These are phyloP conservation scores for Hypomecis atomaria DNA, from an alignment of 2,888 invertebrate species.

Conservation along the genomic window DNA sequence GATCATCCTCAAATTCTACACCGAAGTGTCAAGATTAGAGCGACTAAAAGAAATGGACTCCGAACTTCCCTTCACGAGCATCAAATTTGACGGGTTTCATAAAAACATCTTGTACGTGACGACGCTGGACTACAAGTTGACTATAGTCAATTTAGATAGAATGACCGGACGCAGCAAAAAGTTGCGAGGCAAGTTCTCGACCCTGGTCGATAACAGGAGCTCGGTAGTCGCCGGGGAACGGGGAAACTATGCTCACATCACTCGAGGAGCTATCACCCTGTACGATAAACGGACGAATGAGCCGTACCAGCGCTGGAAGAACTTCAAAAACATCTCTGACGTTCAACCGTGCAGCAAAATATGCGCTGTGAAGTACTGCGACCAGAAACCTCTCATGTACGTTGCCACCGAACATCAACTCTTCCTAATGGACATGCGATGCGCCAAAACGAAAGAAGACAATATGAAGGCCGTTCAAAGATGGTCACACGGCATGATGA, in stretches of 20 bases:
- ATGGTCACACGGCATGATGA: constrained; percentile 85
- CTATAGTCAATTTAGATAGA: constrained; percentile 72
- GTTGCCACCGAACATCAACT: constrained; percentile 71
- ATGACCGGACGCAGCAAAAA: constrained; percentile 63
- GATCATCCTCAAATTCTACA: constrained; percentile 62
- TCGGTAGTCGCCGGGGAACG: constrained; percentile 67
- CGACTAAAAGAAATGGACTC: constrained; percentile 65
- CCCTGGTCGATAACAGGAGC: constrained; percentile 71
- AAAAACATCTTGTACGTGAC: constrained; percentile 72
- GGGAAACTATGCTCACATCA: constrained; percentile 63
- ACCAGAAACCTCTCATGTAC: constrained; percentile 60
- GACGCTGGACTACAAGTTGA: constrained; percentile 62
- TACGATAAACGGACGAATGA: constrained; percentile 73
- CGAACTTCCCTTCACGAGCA: constrained; percentile 67
- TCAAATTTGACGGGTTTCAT: constrained; percentile 71
- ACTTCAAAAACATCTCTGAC: constrained; percentile 59
- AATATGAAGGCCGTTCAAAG: constrained; percentile 70
- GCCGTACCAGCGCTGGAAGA: constrained; percentile 56
- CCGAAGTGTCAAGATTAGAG: constrained; percentile 55
- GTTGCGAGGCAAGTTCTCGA: constrained; percentile 53
- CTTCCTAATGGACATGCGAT: constrained; percentile 70
- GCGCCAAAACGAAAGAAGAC: constrained; percentile 47
- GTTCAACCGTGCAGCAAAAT: constrained; percentile 65
- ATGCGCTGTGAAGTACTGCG: constrained; percentile 61
- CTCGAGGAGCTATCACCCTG: constrained; percentile 59